Evolutionary conservation across 2,797 vertebrate species (phyloP).

Genomic region (Natrix natrix): DNA sequence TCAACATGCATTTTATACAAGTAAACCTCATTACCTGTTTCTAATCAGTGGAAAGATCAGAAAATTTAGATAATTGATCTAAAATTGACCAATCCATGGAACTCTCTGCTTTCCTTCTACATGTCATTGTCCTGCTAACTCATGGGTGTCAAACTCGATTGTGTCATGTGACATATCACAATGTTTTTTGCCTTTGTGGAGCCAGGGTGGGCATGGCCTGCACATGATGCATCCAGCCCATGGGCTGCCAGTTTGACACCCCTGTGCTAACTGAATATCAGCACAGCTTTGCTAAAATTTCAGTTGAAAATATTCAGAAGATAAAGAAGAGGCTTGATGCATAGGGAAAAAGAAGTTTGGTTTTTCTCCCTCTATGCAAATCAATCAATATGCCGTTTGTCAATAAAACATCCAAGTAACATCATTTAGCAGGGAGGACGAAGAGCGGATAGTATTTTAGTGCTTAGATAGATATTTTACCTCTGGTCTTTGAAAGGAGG

Average conservation of each 20-base stretch:
- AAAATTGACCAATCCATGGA: not conserved
- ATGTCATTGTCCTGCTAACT: not conserved
- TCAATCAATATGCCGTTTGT: not conserved
- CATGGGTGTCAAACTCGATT: too few relatives aligned
- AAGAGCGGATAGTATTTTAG: not conserved
- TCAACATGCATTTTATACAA: not conserved
- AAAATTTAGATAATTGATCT: not conserved
- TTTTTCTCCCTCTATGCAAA: not conserved
- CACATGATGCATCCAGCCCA: too few relatives aligned
- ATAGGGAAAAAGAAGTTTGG: fast-evolving
- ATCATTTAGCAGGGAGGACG: not conserved
- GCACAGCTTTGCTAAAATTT: not conserved
- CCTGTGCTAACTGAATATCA: not conserved
- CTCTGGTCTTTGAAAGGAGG: not conserved
- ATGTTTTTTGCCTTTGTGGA: too few relatives aligned
- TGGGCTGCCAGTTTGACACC: too few relatives aligned
- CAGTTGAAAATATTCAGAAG: not conserved
- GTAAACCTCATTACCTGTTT: not conserved
- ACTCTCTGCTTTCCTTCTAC: not conserved
- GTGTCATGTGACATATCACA: too few relatives aligned
- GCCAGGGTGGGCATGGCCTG: too few relatives aligned
- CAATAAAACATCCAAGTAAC: not conserved
- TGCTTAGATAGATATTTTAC: not conserved
- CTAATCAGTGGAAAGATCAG: not conserved
- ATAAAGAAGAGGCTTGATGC: not conserved